Percentiles rank a stretch among this genome's conserved stretches.
Evolutionary conservation across 2,888 invertebrate species (phyloP).

Genomic region (Hedya salicella): DNA sequence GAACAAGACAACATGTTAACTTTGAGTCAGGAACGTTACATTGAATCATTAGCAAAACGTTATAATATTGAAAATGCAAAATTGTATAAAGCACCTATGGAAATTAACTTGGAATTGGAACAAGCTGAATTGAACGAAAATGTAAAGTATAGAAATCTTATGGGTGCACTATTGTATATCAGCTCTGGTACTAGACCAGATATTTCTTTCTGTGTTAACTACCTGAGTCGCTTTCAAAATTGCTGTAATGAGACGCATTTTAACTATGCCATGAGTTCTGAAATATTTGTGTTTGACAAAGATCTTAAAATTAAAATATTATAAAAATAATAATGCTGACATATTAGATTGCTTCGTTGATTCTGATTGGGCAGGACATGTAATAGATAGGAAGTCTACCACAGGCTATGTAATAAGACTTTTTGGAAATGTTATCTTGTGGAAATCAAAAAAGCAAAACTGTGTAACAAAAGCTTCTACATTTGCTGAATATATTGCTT

Average conservation of each 20-base stretch:
- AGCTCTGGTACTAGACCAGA: constrained; percentile 43
- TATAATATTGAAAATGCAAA: constrained; percentile 34
- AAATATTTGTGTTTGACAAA: constrained; percentile 49
- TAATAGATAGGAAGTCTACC: constrained; percentile 39
- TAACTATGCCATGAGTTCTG: constrained; percentile 12
- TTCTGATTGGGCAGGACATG: constrained; percentile 35
- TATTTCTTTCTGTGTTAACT: constrained; percentile 50
- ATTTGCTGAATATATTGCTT: constrained; percentile 45
- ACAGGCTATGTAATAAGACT: constrained; percentile 42
- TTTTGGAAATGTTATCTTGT: constrained; percentile 43
- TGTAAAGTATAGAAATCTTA: constrained; percentile 44
- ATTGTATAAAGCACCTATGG: constrained; percentile 46
- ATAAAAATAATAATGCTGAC: constrained; percentile 45
- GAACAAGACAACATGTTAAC: neutral
- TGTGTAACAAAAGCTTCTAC: constrained; percentile 46
- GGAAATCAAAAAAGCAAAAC: constrained; percentile 45
- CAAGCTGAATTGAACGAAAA: constrained; percentile 47
- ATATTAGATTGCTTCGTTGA: constrained; percentile 44
- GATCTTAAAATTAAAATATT: constrained; percentile 46
- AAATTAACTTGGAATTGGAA: constrained; percentile 39
- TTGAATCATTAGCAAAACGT: constrained; percentile 49
- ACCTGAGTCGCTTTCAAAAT: constrained; percentile 50
- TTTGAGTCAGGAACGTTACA: constrained; percentile 44
- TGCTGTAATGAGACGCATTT: constrained; percentile 23
- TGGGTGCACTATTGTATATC: constrained; percentile 44